These are phyloP conservation scores for Drosophila meridiana DNA, from an alignment of 2,888 invertebrate species.

Conservation along the genomic window DNA sequence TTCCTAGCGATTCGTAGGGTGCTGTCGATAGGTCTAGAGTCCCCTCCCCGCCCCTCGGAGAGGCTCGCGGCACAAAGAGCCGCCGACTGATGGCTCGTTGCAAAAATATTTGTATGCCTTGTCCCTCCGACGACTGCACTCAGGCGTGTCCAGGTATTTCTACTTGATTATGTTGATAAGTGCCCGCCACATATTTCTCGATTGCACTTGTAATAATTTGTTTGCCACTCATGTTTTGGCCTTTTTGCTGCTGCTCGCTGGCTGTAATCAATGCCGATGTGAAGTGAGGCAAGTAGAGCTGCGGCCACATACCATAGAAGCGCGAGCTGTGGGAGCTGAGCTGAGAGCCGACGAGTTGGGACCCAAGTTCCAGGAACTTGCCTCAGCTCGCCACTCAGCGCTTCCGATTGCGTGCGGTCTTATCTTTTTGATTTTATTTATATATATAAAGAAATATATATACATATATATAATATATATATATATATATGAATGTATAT, in stretches of 20 bases:
- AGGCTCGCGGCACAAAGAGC: conserved; percentile 49
- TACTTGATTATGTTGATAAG: conserved; percentile 80
- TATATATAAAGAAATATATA: conserved; percentile 22
- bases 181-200: conserved; percentile 74
- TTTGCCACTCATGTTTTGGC: conserved; percentile 74
- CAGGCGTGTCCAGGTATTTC: conserved; percentile 80
- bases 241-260: background rate
- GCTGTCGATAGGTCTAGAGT: conserved; percentile 64
- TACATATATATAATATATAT: conserved; percentile 30
- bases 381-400: conserved; percentile 7
- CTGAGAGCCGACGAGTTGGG: conserved; percentile 35
- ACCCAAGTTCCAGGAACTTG: conserved; percentile 69
- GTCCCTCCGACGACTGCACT: conserved; percentile 56
- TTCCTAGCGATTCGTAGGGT: conserved; percentile 50
- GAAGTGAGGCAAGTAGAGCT: conserved; percentile 44
- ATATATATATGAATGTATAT: background rate
- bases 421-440: conserved; percentile 57
- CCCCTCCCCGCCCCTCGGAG: background rate
- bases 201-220: conserved; percentile 81
- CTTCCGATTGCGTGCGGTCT: conserved; percentile 64
- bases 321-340: conserved; percentile 54
- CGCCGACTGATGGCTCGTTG: conserved; percentile 46
- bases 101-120: conserved; percentile 47
- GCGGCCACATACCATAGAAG: conserved; percentile 42
- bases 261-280: conserved; percentile 62